A percentile compares a stretch with the other conserved stretches of the same genome.
Evolutionary conservation across 2,797 vertebrate genomes (phyloP).

Genomic region (Coluber constrictor): DNA sequence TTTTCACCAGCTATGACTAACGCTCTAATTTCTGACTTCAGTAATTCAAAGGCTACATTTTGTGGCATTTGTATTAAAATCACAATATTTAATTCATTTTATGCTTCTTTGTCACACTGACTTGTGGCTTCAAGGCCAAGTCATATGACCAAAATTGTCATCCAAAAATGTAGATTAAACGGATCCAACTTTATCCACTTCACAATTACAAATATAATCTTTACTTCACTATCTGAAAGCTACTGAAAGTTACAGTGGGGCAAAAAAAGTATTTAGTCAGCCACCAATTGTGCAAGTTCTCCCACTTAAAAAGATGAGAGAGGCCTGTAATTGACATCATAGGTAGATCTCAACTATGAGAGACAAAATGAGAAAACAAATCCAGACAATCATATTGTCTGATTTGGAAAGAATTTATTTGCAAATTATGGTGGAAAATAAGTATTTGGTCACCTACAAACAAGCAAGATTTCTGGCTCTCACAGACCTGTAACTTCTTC

Average conservation of each 20-base stretch:
- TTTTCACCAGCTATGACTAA: slow-evolving; percentile 21
- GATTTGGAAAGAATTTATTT: no score
- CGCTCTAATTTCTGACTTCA: slow-evolving; percentile 2
- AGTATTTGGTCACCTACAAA: no score
- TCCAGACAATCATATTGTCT: no score
- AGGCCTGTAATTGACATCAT: no score
- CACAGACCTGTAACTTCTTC: no score
- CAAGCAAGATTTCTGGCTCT: no score
- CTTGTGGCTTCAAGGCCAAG: neutral
- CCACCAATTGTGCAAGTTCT: no score
- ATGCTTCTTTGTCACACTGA: neutral
- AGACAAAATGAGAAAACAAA: no score
- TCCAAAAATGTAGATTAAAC: neutral
- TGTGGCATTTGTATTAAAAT: slow-evolving; percentile 12
- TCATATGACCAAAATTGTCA: neutral
- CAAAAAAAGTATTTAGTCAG: no score
- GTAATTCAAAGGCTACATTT: slow-evolving; percentile 15
- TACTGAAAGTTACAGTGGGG: neutral
- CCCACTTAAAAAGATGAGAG: no score
- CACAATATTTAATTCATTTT: slow-evolving; percentile 16
- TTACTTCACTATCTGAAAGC: neutral
- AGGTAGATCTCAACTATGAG: no score
- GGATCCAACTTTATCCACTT: neutral
- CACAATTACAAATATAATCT: neutral
- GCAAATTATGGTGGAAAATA: no score